A percentile compares a stretch with the other conserved stretches of the same genome.
phyloP scores from a whole-genome alignment of 2,888 invertebrate genomes.

The Antheraea assamensis region DNA sequence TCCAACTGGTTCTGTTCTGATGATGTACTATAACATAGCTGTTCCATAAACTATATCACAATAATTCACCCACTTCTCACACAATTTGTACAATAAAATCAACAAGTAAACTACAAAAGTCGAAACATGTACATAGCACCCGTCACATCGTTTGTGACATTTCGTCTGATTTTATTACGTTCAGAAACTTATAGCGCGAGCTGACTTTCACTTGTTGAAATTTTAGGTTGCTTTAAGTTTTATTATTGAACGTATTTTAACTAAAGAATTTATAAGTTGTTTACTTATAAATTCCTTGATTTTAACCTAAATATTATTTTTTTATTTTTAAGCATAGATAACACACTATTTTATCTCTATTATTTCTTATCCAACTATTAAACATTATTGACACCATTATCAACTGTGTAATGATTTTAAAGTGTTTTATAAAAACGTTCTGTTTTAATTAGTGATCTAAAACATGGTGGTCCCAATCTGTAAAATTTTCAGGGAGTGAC shows the following conservation, averaged over 20 bases:
- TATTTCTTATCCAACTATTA: too few species aligned
- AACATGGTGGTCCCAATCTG: too few species aligned
- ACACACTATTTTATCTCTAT: background rate
- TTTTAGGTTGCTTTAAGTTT: background rate
- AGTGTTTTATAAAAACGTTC: too few species aligned
- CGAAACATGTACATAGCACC: constrained; percentile 63
- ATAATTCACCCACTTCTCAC: constrained; percentile 57
- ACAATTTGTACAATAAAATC: constrained; percentile 66
- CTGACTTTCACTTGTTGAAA: constrained; percentile 19
- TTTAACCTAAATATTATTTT: background rate
- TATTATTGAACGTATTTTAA: background rate
- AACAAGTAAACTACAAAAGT: constrained; percentile 75
- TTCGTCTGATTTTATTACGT: constrained; percentile 36
- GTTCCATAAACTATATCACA: constrained; percentile 41
- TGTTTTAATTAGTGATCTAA: too few species aligned
- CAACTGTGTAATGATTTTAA: too few species aligned
- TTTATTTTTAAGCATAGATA: background rate
- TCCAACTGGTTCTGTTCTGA: constrained; percentile 43
- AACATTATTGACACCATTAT: too few species aligned
- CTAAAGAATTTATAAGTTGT: too few species aligned
- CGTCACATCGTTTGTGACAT: constrained; percentile 67
- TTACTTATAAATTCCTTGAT: too few species aligned
- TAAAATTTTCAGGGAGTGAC: too few species aligned
- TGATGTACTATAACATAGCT: constrained; percentile 63
- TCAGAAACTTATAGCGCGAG: constrained; percentile 29